Base-by-base conservation (phyloP, 2,113 vertebrate species). In the Merops nubicus region DNA sequence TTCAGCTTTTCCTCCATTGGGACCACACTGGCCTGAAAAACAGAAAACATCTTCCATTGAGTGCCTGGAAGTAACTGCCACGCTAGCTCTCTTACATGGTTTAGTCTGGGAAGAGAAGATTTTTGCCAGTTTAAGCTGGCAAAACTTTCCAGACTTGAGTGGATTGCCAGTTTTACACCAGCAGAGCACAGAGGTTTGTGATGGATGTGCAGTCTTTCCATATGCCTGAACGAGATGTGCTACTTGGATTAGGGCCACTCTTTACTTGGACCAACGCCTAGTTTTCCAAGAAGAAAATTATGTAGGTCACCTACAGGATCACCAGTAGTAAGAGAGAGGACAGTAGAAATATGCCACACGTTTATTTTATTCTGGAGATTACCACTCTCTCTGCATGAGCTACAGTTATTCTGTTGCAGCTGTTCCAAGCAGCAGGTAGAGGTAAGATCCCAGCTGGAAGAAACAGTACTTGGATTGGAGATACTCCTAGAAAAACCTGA, bases 1-100 rank as follows among this genome's bases (percentile, higher is more conserved):
- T 95, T 97, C 93, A 99, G 94, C 77, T 98, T 99, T 79, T 99
- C 99, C 85, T 99, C 99, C 97, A 98, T 96, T 3, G 98, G 96
- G 36, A 96, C 77, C 3, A 98, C 94, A 62, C 96, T 96, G 28
- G 98, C 97, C 99, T 99, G 87, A 43, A 97, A 77, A 36, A 36
- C 45, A 70, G 19, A 60, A 73, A 90, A 22, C 11, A 56, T 13
- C 34, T 72, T 54, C 42, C 38, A 17, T 0, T 28, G 17, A 75
- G 33, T 5, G 10, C 9, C 50, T 43, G 10, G 34, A 84, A 43
- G 12, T n/a, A 77, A 12, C 45, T 34, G 31, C 65, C 34, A 54
- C 0, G 0, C 3, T 10, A 51, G 16, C 36, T 82, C 29, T 19
- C 67, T 67, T 23, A 76, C 8, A 8, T 5, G 42, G 29, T 31